These are phyloP conservation scores for Hanleya hanleyi DNA, from an alignment of 2,888 invertebrate genomes.

Conservation along the genomic window DNA sequence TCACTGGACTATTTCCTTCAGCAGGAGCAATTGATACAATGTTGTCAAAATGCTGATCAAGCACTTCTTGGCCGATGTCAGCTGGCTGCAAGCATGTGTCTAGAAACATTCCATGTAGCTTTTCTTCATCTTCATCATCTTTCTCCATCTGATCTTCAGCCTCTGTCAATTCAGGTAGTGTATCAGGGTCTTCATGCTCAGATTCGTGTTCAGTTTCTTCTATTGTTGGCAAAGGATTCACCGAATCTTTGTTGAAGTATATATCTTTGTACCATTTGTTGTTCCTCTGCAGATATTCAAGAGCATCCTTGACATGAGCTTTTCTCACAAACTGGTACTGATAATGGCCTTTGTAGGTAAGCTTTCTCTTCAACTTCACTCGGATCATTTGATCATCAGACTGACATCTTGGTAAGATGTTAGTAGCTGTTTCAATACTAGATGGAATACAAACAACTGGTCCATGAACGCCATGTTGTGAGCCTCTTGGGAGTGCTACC, in stretches of 20 bases:
- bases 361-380: constrained; percentile 38
- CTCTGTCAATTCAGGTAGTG: constrained; percentile 1
- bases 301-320: constrained; percentile 18
- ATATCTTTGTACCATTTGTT: constrained; percentile 19
- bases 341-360: constrained; percentile 32
- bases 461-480: constrained; percentile 41
- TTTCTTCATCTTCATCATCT: background rate
- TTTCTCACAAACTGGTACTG: constrained; percentile 28
- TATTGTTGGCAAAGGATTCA: background rate
- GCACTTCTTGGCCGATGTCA: constrained; percentile 22
- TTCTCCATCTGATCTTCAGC: background rate
- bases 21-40: constrained; percentile 27
- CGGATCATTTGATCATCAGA: constrained; percentile 22
- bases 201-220: background rate
- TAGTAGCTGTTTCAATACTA: constrained; percentile 25
- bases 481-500: constrained; percentile 35
- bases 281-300: constrained; percentile 12
- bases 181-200: background rate
- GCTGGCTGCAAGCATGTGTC: too few relatives aligned
- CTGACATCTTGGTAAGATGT: constrained; percentile 29
- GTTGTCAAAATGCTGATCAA: constrained; percentile 11
- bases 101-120: background rate
- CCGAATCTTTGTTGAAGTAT: background rate
- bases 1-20: constrained; percentile 24
- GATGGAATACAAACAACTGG: constrained; percentile 44